Evolutionary conservation across 2,797 vertebrate genomes (phyloP).

Genomic region (Paguma larvata): DNA sequence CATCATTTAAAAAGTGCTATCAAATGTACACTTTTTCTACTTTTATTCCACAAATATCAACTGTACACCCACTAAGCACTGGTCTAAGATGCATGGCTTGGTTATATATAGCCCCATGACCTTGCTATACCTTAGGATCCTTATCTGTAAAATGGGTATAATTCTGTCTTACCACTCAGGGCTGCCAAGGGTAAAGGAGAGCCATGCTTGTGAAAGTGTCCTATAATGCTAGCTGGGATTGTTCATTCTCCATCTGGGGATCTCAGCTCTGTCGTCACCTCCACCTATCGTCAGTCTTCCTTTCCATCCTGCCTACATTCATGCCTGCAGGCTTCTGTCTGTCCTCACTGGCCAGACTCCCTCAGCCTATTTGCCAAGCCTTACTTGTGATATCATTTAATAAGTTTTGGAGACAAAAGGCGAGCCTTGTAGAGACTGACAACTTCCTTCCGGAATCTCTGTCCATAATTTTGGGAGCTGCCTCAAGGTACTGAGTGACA

Average conservation of each 20-base stretch:
- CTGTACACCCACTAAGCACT: not conserved
- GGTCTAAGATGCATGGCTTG: not conserved
- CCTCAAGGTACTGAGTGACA: not conserved
- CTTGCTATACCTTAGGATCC: not conserved
- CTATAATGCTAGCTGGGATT: not conserved
- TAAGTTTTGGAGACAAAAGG: slow-evolving; percentile 30
- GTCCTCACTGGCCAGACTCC: not conserved
- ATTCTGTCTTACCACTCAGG: not conserved
- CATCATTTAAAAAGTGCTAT: not conserved
- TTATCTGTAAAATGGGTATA: not conserved
- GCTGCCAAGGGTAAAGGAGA: not conserved
- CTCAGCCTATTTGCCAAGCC: not conserved
- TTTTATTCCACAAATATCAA: slow-evolving; percentile 24
- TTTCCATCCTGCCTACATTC: not conserved
- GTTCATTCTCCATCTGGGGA: not conserved
- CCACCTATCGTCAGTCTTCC: not conserved
- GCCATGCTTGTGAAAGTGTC: not conserved
- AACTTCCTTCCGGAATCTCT: not conserved
- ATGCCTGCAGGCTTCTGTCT: not conserved
- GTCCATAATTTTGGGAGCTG: not conserved
- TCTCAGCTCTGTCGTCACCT: not conserved
- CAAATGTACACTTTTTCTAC: not conserved
- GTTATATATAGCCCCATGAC: not conserved
- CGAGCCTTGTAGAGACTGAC: not conserved
- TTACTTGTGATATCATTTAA: slow-evolving; percentile 55